These are phyloP conservation scores for Aulostomus chinensis DNA, from an alignment of 2,797 vertebrate species.

Conservation along the genomic window DNA sequence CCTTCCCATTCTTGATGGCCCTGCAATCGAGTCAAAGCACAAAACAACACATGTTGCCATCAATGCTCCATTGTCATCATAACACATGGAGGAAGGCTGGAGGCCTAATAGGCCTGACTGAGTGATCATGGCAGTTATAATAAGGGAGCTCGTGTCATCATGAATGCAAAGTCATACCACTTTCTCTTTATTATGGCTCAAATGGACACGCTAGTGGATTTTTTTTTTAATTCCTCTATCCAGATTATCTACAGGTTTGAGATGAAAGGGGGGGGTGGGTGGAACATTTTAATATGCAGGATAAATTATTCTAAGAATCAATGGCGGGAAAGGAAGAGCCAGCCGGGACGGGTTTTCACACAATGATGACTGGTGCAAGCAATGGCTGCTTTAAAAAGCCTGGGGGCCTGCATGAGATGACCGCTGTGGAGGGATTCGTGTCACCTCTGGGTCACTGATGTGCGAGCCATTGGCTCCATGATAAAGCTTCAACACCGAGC, in stretches of 20 bases:
- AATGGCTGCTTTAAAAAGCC: conserved; percentile 33
- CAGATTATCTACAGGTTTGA: conserved; percentile 28
- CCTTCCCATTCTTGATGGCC: conserved; percentile 97
- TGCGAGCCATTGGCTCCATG: conserved; percentile 7
- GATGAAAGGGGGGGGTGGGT: conserved; percentile 18
- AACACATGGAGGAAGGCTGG: conserved; percentile 5
- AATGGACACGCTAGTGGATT: conserved; percentile 17
- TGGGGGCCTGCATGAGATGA: conserved; percentile 32
- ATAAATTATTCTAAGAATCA: conserved; percentile 19
- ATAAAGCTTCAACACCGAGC: conserved; percentile 18
- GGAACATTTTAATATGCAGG: conserved; percentile 13
- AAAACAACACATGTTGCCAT: conserved; percentile 16
- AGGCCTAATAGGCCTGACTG: conserved; percentile 16
- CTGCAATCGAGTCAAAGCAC: conserved; percentile 69
- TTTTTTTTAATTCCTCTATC: not conserved
- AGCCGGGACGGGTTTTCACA: conserved; percentile 16
- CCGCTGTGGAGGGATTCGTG: conserved; percentile 16
- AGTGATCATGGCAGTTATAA: conserved; percentile 24
- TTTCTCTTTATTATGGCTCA: conserved; percentile 39
- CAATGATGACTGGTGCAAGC: conserved; percentile 24
- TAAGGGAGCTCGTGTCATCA: conserved; percentile 18
- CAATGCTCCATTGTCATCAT: not conserved
- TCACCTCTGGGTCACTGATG: conserved; percentile 37
- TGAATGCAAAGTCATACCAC: conserved; percentile 26
- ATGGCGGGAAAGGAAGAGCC: conserved; percentile 23